phyloP scores from a whole-genome alignment of 2,797 vertebrate genomes.

The Spinus olivaceus region DNA sequence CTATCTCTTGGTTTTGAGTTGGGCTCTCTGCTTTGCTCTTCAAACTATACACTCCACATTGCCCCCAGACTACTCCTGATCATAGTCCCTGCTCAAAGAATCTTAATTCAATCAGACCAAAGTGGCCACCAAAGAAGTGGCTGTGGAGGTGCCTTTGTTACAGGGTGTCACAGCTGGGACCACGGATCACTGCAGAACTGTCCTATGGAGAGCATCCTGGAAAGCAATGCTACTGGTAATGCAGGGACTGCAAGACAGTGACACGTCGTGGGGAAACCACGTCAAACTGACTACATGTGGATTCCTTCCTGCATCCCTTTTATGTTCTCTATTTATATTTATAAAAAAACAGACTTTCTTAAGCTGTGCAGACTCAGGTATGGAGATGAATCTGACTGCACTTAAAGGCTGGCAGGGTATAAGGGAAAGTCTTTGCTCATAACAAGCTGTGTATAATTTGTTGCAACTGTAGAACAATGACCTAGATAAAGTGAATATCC shows the following conservation, averaged over 20 bases:
- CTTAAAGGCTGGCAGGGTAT: background rate
- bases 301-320: background rate
- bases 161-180: background rate
- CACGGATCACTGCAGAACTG: background rate
- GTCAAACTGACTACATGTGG: background rate
- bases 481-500: background rate
- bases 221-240: accelerated
- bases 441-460: background rate
- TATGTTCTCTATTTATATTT: background rate
- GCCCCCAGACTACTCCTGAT: background rate
- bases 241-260: background rate
- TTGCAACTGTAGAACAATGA: background rate
- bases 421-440: background rate
- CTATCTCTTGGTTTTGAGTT: background rate
- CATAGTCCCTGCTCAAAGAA: background rate
- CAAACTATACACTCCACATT: background rate
- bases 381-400: background rate
- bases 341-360: background rate
- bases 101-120: background rate
- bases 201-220: background rate
- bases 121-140: background rate
- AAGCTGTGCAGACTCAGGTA: background rate
- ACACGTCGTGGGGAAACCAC: background rate
- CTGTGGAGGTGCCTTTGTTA: background rate
- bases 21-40: background rate